These are phyloP conservation scores for Sterrhoptilus dennistouni DNA, from an alignment of 2,113 vertebrate genomes.

Conservation along the genomic window DNA sequence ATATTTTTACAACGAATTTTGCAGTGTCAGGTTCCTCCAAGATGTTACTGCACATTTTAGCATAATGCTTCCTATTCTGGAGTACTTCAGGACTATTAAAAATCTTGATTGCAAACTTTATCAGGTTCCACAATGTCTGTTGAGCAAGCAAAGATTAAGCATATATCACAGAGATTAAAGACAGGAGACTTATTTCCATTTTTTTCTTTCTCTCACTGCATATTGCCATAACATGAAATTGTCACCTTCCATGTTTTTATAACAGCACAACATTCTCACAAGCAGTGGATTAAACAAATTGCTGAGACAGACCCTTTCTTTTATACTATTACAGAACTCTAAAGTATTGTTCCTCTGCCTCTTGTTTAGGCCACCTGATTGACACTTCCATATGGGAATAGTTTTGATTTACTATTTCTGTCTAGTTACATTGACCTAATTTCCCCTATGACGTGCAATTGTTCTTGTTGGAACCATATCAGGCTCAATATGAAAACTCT, in stretches of 20 bases:
- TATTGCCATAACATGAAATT: not conserved
- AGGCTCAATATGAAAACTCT: not conserved
- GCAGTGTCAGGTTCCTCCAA: not conserved
- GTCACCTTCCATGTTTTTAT: not conserved
- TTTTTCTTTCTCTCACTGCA: not conserved
- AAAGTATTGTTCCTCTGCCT: not conserved
- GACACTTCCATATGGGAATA: not conserved
- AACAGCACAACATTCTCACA: not conserved
- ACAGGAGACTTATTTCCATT: not conserved
- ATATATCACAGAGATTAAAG: not conserved
- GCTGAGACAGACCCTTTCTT: not conserved
- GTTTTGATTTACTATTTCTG: not conserved
- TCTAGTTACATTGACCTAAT: not conserved
- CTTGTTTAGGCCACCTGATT: not conserved
- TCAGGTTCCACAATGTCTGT: not conserved
- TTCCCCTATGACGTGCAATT: not conserved
- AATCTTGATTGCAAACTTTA: not conserved
- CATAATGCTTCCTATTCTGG: not conserved
- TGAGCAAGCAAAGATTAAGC: not conserved
- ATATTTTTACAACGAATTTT: not conserved
- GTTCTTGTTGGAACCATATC: conserved; percentile 31
- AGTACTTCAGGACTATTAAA: not conserved
- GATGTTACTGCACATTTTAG: not conserved
- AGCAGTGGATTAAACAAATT: not conserved
- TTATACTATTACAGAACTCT: not conserved